Evolutionary conservation across 2,113 vertebrate species (phyloP).

Genomic region (Oncorhynchus keta): DNA sequence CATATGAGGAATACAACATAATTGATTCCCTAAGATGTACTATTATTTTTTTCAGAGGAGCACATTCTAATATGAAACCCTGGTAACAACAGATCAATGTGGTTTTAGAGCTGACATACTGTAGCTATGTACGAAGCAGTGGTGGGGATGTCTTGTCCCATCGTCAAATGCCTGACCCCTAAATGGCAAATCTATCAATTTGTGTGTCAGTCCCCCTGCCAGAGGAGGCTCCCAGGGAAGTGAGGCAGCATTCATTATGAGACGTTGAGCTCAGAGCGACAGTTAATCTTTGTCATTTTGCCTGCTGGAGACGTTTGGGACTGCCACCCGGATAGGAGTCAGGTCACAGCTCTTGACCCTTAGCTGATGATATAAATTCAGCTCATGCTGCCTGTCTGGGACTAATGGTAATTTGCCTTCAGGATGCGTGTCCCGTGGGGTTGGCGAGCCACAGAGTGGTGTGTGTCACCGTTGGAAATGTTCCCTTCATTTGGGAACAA

Average conservation of each 20-base stretch:
- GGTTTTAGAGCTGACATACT: conserved; percentile 48
- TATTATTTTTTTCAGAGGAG: too few relatives aligned
- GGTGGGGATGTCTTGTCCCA: conserved; percentile 35
- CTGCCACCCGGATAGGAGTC: conserved; percentile 57
- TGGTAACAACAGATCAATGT: conserved; percentile 35
- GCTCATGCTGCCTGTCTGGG: conserved; percentile 45
- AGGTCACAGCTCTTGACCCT: conserved; percentile 67
- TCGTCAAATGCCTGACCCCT: conserved; percentile 53
- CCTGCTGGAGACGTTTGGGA: conserved; percentile 65
- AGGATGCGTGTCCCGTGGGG: conserved; percentile 13
- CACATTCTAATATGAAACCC: conserved; percentile 28
- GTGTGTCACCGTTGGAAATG: neutral
- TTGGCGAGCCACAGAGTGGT: conserved; percentile 18
- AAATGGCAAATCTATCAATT: conserved; percentile 75
- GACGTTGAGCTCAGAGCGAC: conserved; percentile 62
- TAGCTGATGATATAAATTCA: conserved; percentile 57
- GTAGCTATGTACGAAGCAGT: conserved; percentile 5
- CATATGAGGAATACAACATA: too few relatives aligned
- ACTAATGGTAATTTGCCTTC: conserved; percentile 27
- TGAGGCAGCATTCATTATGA: conserved; percentile 78
- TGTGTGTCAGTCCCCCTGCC: conserved; percentile 60
- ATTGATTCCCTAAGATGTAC: too few relatives aligned
- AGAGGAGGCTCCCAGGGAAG: conserved; percentile 56
- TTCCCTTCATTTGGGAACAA: neutral
- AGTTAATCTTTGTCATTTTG: conserved; percentile 74